phyloP scores from a whole-genome alignment of 2,888 invertebrate genomes.

The Rapana venosa region DNA sequence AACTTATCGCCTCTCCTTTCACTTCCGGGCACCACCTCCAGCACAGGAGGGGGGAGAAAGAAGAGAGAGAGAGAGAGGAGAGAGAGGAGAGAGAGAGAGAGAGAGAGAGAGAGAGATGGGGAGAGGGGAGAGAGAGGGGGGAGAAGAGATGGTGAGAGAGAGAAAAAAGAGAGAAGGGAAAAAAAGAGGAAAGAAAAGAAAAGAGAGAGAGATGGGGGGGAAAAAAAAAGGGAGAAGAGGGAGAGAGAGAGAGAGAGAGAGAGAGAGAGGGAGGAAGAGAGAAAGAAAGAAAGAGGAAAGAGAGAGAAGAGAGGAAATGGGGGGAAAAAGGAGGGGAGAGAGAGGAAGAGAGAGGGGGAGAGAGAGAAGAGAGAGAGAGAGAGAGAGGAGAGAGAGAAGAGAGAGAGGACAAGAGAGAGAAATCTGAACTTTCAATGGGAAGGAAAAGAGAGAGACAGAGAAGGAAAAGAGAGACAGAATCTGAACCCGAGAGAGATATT shows the following conservation, averaged over 20 bases:
- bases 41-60: too few relatives aligned
- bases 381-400: too few relatives aligned
- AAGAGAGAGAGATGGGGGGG: too few relatives aligned
- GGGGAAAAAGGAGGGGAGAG: neutral
- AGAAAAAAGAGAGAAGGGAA: neutral
- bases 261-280: neutral
- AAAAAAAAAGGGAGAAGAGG: too few relatives aligned
- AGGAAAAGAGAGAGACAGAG: too few relatives aligned
- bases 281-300: neutral
- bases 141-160: neutral
- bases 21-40: too few relatives aligned
- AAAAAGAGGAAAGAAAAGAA: neutral
- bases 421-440: too few relatives aligned
- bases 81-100: neutral
- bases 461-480: neutral
- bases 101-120: neutral
- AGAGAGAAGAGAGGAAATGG: neutral
- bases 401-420: too few relatives aligned
- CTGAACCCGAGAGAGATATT: neutral
- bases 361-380: constrained; percentile 10
- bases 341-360: neutral
- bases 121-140: neutral
- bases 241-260: neutral
- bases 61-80: too few relatives aligned
- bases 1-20: too few relatives aligned